Evolutionary conservation across 1,140 invertebrate genomes (phyloP).

Genomic region (Calycopis cecrops): DNA sequence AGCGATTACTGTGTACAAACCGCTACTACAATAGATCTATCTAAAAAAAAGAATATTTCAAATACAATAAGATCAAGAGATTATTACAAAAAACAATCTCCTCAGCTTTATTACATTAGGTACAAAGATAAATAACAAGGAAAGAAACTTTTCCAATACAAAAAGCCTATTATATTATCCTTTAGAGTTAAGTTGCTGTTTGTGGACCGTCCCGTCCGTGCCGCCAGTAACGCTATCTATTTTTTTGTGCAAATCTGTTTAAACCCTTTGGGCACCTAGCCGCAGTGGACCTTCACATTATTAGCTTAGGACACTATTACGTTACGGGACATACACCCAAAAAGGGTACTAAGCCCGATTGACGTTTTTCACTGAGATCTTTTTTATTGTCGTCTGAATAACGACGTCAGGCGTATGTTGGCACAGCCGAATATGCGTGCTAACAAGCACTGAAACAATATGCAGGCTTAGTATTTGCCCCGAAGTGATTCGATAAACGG

Average conservation of each 20-base stretch:
- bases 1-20: no score
- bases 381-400: slow-evolving; percentile 20
- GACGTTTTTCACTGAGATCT: slow-evolving; percentile 23
- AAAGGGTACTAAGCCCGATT: slow-evolving; percentile 46
- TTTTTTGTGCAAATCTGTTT: slow-evolving; percentile 49
- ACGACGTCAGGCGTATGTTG: slow-evolving; percentile 25
- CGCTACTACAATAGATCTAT: no score
- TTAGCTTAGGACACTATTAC: slow-evolving; percentile 68
- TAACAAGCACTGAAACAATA: slow-evolving; percentile 33
- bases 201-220: slow-evolving; percentile 19
- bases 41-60: no score
- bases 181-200: slow-evolving; percentile 17
- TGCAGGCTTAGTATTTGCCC: slow-evolving; percentile 20
- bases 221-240: slow-evolving; percentile 32
- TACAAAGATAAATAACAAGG: no score
- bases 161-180: slow-evolving; percentile 1
- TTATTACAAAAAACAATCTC: no score
- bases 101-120: no score
- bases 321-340: slow-evolving; percentile 45
- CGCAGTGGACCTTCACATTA: slow-evolving; percentile 46
- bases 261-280: slow-evolving; percentile 43
- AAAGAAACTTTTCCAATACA: no score
- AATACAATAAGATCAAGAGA: no score
- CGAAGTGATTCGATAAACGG: slow-evolving; percentile 31
- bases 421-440: slow-evolving; percentile 25